phyloP scores from a whole-genome alignment of 2,888 invertebrate species.

The Laothoe populi region DNA sequence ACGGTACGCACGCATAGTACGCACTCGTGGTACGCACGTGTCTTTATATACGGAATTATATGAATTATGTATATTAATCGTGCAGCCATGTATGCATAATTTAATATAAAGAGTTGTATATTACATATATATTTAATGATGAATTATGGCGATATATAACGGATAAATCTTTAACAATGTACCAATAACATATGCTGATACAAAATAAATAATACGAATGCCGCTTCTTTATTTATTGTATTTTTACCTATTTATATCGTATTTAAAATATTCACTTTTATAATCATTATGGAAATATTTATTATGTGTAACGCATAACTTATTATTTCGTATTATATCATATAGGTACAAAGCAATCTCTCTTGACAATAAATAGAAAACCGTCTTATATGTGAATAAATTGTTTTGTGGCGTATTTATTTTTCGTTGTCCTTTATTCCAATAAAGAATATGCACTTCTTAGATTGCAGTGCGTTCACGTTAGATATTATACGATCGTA shows the following conservation, averaged over 20 bases:
- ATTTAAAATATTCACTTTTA: slow-evolving; percentile 15
- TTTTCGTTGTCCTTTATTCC: slow-evolving; percentile 22
- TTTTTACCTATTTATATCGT: slow-evolving; percentile 48
- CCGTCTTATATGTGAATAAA: slow-evolving; percentile 25
- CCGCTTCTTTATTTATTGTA: slow-evolving; percentile 82
- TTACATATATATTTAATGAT: slow-evolving; percentile 71
- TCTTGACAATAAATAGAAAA: slow-evolving; percentile 24
- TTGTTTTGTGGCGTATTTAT: slow-evolving; percentile 23
- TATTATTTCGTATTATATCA: slow-evolving; percentile 25
- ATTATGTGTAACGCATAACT: slow-evolving; percentile 7
- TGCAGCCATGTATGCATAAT: slow-evolving; percentile 78
- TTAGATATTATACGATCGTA: background rate
- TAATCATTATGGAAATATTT: slow-evolving; percentile 15
- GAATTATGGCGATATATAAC: slow-evolving; percentile 74
- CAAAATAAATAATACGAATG: slow-evolving; percentile 83
- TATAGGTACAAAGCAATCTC: slow-evolving; percentile 22
- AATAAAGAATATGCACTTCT: background rate
- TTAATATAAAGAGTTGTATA: slow-evolving; percentile 81
- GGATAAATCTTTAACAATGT: slow-evolving; percentile 81
- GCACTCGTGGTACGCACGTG: slow-evolving; percentile 5
- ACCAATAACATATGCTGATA: slow-evolving; percentile 82
- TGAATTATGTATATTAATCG: slow-evolving; percentile 78
- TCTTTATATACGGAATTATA: slow-evolving; percentile 54
- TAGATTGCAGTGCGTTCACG: background rate
- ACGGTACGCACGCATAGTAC: background rate